These are phyloP conservation scores for Caenorhabditis brenneri DNA, from an alignment of 1,140 invertebrate species.

Conservation along the genomic window DNA sequence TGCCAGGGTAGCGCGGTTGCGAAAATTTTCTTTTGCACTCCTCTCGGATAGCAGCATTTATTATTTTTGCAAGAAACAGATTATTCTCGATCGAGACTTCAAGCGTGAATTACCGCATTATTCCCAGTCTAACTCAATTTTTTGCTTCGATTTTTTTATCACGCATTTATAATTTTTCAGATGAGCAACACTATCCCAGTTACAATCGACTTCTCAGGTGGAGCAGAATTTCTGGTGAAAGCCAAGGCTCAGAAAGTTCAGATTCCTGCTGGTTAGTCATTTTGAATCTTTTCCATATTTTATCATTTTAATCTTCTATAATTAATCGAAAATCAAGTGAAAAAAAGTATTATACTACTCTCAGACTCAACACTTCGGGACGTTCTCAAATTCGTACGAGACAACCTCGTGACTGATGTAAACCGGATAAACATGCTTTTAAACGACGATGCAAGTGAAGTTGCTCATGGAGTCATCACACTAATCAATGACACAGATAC, in stretches of 20 bases:
- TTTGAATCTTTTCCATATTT: neutral
- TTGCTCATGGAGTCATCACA: conserved; percentile 1
- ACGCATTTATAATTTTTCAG: neutral
- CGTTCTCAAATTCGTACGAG: conserved; percentile 8
- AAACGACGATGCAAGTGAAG: conserved; percentile 2
- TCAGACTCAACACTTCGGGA: conserved; percentile 6
- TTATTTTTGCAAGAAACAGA: too few relatives aligned
- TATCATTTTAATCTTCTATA: too few relatives aligned
- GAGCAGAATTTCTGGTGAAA: conserved; percentile 6
- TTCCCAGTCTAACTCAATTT: too few relatives aligned
- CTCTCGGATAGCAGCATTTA: too few relatives aligned
- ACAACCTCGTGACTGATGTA: conserved; percentile 12
- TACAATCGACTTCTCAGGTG: conserved; percentile 20
- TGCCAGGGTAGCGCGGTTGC: neutral
- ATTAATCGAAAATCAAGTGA: too few relatives aligned
- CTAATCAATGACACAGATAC: conserved; percentile 12
- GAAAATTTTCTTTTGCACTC: too few relatives aligned
- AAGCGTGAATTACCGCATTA: too few relatives aligned
- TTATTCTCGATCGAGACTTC: too few relatives aligned
- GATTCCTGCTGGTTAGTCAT: neutral
- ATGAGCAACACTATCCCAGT: conserved; percentile 27
- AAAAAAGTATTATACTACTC: neutral
- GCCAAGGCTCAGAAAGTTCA: conserved; percentile 16
- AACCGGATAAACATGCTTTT: conserved; percentile 16
- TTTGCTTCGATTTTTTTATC: too few relatives aligned